Evolutionary conservation across 2,113 vertebrate species (phyloP).

Genomic region (Mobula birostris): DNA sequence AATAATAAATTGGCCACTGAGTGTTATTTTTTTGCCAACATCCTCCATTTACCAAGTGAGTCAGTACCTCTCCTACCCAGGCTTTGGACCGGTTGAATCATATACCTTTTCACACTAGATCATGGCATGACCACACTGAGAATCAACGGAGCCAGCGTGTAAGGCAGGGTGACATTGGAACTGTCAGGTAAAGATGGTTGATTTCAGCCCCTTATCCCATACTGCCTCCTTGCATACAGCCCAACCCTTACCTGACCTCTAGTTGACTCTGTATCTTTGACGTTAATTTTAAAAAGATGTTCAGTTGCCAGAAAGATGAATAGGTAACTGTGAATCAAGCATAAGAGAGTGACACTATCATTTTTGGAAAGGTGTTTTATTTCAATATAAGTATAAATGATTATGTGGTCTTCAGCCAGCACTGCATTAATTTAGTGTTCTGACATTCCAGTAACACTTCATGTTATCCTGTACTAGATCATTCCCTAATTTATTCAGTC

Average conservation of each 20-base stretch:
- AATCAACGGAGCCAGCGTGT: background rate
- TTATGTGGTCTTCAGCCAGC: background rate
- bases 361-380: background rate
- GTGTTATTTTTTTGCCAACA: too few relatives aligned
- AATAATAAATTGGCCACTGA: too few relatives aligned
- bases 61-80: too few relatives aligned
- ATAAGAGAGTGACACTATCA: too few relatives aligned
- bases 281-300: background rate
- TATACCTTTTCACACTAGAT: background rate
- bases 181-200: background rate
- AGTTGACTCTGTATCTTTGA: background rate
- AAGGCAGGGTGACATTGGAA: background rate
- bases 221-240: background rate
- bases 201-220: background rate
- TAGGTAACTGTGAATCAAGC: background rate
- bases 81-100: background rate
- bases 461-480: background rate
- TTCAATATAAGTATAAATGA: slow-evolving; percentile 23
- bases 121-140: background rate
- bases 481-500: background rate
- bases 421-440: background rate
- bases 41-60: too few relatives aligned
- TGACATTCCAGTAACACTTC: background rate
- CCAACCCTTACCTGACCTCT: background rate
- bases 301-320: background rate